Conservation (phyloP, 2,797 vertebrate species). For the Diplodus puntazzo region DNA sequence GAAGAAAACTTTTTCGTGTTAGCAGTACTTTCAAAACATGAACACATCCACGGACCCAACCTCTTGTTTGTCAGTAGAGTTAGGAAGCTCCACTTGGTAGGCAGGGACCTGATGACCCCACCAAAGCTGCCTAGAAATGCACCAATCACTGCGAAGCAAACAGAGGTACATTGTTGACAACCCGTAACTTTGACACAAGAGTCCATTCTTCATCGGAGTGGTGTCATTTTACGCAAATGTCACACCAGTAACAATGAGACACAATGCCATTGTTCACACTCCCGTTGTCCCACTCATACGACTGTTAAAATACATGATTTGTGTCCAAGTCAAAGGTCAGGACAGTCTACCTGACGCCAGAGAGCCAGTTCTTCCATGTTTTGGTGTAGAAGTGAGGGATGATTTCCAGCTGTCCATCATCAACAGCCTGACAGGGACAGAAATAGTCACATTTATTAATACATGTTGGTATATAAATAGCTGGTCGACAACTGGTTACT, state of each 20-base stretch:
- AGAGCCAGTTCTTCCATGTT: constrained; percentile 92
- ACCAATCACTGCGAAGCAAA: constrained; percentile 90
- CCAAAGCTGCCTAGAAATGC: constrained; percentile 94
- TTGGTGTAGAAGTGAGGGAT: constrained; percentile 88
- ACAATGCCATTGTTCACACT: not conserved
- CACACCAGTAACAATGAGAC: constrained; percentile 18
- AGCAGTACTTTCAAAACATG: not conserved
- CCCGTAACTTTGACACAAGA: constrained; percentile 42
- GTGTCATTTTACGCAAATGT: constrained; percentile 37
- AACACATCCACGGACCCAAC: constrained; percentile 54
- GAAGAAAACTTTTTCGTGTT: not conserved
- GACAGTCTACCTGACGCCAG: constrained; percentile 85
- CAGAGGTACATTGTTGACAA: constrained; percentile 52
- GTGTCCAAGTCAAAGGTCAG: not conserved
- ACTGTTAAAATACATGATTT: not conserved
- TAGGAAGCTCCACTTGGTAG: constrained; percentile 82
- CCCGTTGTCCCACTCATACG: not conserved
- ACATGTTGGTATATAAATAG: not conserved
- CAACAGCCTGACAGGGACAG: constrained; percentile 84
- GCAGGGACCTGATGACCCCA: constrained; percentile 96
- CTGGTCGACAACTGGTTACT: not conserved
- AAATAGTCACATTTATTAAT: not conserved
- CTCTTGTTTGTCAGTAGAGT: constrained; percentile 58
- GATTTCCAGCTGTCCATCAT: constrained; percentile 85
- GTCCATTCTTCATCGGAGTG: constrained; percentile 48